These are phyloP conservation scores for Copsychus sechellarum DNA, from an alignment of 2,113 vertebrate species.

Conservation along the genomic window DNA sequence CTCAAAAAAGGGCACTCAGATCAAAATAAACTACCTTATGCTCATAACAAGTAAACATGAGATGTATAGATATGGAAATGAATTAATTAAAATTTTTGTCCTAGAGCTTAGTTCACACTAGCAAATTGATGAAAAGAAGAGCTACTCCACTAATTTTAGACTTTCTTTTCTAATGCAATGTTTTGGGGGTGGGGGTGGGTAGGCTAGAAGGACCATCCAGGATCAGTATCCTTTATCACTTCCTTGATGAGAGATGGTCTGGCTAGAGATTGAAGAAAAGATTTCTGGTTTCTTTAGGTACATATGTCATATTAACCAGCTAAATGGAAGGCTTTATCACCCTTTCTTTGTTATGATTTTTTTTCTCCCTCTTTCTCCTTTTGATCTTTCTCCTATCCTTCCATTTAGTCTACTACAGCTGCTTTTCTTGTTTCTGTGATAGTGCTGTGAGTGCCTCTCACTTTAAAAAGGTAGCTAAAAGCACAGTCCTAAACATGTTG, in stretches of 20 bases:
- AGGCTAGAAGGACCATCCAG: background rate
- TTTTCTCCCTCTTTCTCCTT: background rate
- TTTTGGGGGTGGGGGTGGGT: background rate
- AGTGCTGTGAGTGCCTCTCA: background rate
- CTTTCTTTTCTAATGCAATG: background rate
- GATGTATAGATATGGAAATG: background rate
- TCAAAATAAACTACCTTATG: background rate
- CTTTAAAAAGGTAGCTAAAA: background rate
- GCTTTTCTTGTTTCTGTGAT: background rate
- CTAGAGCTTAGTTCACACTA: background rate
- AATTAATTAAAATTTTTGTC: background rate
- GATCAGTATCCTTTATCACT: background rate
- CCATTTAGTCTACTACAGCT: background rate
- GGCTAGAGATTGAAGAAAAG: background rate
- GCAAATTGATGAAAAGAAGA: background rate
- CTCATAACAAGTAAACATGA: background rate
- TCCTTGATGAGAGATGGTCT: background rate
- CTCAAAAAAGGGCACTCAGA: background rate
- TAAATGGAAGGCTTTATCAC: background rate
- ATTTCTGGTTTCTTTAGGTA: background rate
- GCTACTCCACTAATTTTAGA: background rate
- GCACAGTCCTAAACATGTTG: background rate
- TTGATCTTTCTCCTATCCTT: background rate
- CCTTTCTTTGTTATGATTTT: background rate
- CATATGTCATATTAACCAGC: background rate